Evolutionary conservation across 2,888 invertebrate genomes (phyloP).

Genomic region (Scaptomyza flava): DNA sequence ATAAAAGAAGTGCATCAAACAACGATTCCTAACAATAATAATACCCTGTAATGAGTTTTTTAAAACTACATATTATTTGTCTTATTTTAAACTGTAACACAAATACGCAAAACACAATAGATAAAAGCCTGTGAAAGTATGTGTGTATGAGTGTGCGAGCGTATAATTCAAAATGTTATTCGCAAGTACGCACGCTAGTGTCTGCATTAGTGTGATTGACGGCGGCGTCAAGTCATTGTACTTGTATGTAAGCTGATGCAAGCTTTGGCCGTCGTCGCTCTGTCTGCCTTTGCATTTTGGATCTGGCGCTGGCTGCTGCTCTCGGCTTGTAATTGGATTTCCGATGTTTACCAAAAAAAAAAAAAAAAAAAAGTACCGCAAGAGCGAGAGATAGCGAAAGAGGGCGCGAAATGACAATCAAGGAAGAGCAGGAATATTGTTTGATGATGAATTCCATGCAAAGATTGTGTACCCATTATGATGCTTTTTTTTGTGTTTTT

Average conservation of each 20-base stretch:
- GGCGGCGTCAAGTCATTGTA: slow-evolving; percentile 45
- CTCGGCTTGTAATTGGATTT: slow-evolving; percentile 74
- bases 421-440: slow-evolving; percentile 10
- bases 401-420: slow-evolving; percentile 4
- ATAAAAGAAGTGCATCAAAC: slow-evolving; percentile 26
- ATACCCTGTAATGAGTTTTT: too few relatives aligned
- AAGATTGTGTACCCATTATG: slow-evolving; percentile 15
- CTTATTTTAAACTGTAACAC: too few relatives aligned
- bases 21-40: neutral
- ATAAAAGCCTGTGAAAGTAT: neutral
- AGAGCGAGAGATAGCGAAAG: slow-evolving; percentile 4
- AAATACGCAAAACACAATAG: neutral
- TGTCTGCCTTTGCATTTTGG: slow-evolving; percentile 62
- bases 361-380: slow-evolving; percentile 9
- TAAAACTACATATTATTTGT: too few relatives aligned
- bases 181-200: slow-evolving; percentile 11
- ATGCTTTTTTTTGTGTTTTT: neutral
- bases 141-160: neutral
- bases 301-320: slow-evolving; percentile 23
- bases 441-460: slow-evolving; percentile 51
- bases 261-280: slow-evolving; percentile 50
- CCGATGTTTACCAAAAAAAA: slow-evolving; percentile 61
- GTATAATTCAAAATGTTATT: slow-evolving; percentile 18
- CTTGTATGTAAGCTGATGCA: slow-evolving; percentile 52
- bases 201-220: slow-evolving; percentile 15